Conservation (phyloP, 1,140 invertebrate genomes). For the Ditylenchus dipsaci region DNA sequence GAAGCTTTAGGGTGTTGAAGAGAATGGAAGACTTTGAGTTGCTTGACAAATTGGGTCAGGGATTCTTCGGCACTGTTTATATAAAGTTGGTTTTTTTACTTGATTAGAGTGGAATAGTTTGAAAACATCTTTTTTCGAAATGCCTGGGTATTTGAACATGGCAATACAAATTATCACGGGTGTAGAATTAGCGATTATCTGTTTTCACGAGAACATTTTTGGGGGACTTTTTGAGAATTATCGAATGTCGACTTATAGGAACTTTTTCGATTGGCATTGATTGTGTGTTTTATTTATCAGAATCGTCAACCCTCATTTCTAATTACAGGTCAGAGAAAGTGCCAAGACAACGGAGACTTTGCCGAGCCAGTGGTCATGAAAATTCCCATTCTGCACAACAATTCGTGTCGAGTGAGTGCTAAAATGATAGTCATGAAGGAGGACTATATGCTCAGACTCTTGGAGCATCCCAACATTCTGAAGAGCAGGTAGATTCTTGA, state of each 20-base stretch:
- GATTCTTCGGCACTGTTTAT: constrained; percentile 45
- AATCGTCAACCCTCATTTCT: too few relatives aligned
- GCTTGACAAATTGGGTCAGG: constrained; percentile 34
- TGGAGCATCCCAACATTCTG: constrained; percentile 45
- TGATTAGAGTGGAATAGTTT: neutral
- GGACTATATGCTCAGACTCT: constrained; percentile 31
- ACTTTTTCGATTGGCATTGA: too few relatives aligned
- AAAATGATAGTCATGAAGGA: constrained; percentile 32
- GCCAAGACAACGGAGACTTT: neutral
- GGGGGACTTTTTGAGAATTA: too few relatives aligned
- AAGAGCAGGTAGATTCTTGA: constrained; percentile 31
- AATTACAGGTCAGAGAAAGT: constrained; percentile 30
- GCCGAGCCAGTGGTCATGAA: constrained; percentile 36
- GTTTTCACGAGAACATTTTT: too few relatives aligned
- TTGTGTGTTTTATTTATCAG: too few relatives aligned
- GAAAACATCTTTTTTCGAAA: too few relatives aligned
- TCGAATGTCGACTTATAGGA: too few relatives aligned
- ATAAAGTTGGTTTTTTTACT: constrained; percentile 25
- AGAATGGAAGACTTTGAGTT: constrained; percentile 39
- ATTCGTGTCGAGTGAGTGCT: constrained; percentile 15
- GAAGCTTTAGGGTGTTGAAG: constrained; percentile 25
- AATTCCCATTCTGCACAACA: constrained; percentile 33
- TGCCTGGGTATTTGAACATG: too few relatives aligned
- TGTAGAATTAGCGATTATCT: too few relatives aligned
- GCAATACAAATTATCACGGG: too few relatives aligned